These are phyloP conservation scores for Pseudomyrmex cubaensis DNA, from an alignment of 1,140 invertebrate genomes.

Conservation along the genomic window DNA sequence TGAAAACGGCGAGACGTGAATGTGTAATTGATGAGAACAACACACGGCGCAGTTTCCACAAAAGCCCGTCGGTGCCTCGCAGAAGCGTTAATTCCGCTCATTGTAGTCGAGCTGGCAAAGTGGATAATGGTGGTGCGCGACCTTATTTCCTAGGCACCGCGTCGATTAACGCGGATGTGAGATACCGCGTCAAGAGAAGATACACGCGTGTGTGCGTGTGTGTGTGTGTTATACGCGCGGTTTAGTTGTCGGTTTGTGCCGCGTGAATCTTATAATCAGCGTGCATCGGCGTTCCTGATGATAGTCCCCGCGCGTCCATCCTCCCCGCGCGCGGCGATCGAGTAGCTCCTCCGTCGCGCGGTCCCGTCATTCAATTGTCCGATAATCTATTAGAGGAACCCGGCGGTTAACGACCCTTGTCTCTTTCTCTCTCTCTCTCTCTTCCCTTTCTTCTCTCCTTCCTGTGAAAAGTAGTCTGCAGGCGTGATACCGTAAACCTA, in stretches of 20 bases:
- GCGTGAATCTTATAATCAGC: conserved; percentile 46
- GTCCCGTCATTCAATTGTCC: conserved; percentile 34
- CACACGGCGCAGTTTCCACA: conserved; percentile 12
- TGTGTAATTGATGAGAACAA: conserved; percentile 38
- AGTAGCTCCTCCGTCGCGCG: conserved; percentile 20
- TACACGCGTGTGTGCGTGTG: not conserved
- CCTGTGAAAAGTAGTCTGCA: conserved; percentile 35
- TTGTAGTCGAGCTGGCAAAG: conserved; percentile 34
- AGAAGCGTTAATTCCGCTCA: conserved; percentile 53
- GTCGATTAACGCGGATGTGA: conserved; percentile 48
- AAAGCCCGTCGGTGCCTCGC: conserved; percentile 32
- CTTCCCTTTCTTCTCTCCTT: not conserved
- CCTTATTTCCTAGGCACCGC: conserved; percentile 40
- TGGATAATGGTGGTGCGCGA: conserved; percentile 40
- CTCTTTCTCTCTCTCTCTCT: not conserved
- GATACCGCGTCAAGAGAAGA: not conserved
- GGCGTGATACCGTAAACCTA: conserved; percentile 56
- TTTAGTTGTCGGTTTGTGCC: not conserved
- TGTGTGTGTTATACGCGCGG: not conserved
- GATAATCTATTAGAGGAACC: conserved; percentile 41
- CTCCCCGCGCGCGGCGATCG: conserved; percentile 22
- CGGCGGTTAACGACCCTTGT: conserved; percentile 18
- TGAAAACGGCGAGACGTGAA: conserved; percentile 26
- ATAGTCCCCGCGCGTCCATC: conserved; percentile 42
- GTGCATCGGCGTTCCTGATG: conserved; percentile 39